Evolutionary conservation across 2,888 invertebrate species (phyloP).

Genomic region (Tupiocoris notatus): DNA sequence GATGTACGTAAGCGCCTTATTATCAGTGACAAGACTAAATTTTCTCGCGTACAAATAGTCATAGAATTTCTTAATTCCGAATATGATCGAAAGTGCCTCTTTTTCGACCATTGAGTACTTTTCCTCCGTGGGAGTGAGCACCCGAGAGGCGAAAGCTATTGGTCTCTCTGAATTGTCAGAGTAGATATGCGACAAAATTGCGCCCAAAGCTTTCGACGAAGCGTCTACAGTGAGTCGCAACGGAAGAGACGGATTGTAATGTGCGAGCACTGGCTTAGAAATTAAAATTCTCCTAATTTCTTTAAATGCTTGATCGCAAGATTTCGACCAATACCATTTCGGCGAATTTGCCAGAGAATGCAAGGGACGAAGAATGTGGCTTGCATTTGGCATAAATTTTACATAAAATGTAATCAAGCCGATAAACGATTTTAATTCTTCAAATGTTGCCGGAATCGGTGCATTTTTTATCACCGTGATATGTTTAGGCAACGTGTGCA

Average conservation of each 20-base stretch:
- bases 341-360: conserved; percentile 22
- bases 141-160: neutral
- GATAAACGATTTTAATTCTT: conserved; percentile 49
- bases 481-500: conserved; percentile 42
- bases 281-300: conserved; percentile 19
- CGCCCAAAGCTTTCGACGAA: conserved; percentile 26
- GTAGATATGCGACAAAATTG: conserved; percentile 9
- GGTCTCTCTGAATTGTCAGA: neutral
- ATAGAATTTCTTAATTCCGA: neutral
- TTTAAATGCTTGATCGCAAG: conserved; percentile 23
- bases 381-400: conserved; percentile 49
- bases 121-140: neutral
- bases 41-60: neutral
- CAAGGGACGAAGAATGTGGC: conserved; percentile 26
- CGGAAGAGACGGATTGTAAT: conserved; percentile 12
- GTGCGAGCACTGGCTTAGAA: conserved; percentile 28
- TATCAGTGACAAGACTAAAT: neutral
- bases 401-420: conserved; percentile 52
- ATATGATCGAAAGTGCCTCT: neutral
- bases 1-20: neutral
- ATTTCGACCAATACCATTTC: conserved; percentile 19
- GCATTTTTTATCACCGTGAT: conserved; percentile 47
- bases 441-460: conserved; percentile 46
- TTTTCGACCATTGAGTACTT: neutral
- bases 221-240: conserved; percentile 24